Conservation (phyloP, 1,140 invertebrate genomes). For the Chrysomallon squamiferum region DNA sequence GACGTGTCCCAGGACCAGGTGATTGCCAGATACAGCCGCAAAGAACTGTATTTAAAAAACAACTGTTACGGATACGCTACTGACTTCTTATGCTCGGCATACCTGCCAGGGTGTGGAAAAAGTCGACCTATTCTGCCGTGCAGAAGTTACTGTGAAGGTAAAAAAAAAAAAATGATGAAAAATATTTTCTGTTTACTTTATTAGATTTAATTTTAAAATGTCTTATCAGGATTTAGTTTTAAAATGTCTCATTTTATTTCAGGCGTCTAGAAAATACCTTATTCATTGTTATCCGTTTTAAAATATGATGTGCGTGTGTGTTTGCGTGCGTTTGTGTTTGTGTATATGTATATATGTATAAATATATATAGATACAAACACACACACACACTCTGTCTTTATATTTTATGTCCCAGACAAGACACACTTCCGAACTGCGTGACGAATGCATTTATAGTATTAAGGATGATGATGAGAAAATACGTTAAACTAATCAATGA, state of each 20-base stretch:
- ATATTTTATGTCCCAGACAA: too few relatives aligned
- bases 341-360: neutral
- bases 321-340: neutral
- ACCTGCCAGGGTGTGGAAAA: constrained; percentile 28
- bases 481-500: too few relatives aligned
- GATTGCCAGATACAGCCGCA: neutral
- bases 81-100: constrained; percentile 34
- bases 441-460: too few relatives aligned
- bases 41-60: constrained; percentile 3
- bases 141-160: constrained; percentile 30
- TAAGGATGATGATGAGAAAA: too few relatives aligned
- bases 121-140: constrained; percentile 35
- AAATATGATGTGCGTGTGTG: neutral
- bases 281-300: neutral
- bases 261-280: neutral
- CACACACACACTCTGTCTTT: too few relatives aligned
- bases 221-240: neutral
- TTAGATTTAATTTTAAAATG: neutral
- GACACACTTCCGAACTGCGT: too few relatives aligned
- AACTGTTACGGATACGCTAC: constrained; percentile 25
- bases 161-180: neutral
- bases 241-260: neutral
- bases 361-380: too few relatives aligned
- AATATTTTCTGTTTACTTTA: neutral
- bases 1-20: constrained; percentile 27